Evolutionary conservation across 2,797 vertebrate species (phyloP), one percentile per base, ranked within the genome.

Genomic region (Tenualosa thibaudeaui): DNA sequence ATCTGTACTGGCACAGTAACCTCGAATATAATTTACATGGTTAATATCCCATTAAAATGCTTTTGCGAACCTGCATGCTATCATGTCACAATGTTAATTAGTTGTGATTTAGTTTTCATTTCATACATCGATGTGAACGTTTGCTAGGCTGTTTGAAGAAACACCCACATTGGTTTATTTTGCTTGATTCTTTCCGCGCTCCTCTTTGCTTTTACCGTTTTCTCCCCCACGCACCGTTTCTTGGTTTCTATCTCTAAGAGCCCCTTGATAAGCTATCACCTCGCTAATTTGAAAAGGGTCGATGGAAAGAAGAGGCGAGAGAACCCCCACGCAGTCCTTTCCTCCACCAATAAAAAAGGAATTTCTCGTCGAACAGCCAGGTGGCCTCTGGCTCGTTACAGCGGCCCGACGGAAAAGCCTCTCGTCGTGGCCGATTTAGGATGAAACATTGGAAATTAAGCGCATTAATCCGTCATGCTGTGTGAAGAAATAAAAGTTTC

Each of bases 361-460:
- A 71, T 85, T 89, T 37, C 84, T 58, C 81, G 84, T 46, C 24
- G 85, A 56, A 86, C 81, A 82, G 89, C n/a, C 54, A 4, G 4
- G 54, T 1, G 17, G 54, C 54, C 19, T 54, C 85, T 71, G 86
- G 86, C 86, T 65, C 50, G 87, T 88, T 87, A 88, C 68, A 88
- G 86, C 86, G 87, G 86, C 87, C 88, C 83, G 60, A 19, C 53
- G 17, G 17, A 22, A 83, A 87, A 87, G 85, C 86, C 50, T 78
- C 8, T 81, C 83, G 88, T 87, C 86, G 83, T 85, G 84, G 87
- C 83, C 86, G 58, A 88, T 93, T 92, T 89, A 89, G 86, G 89
- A 91, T 89, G 89, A 93, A 91, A 92, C 88, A 88, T 92, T 89
- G 88, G 82, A 93, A 93, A 91, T 93, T 91, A 93, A 92, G 85